Evolutionary conservation across 2,113 vertebrate genomes (phyloP).

Genomic region (Siniperca chuatsi): DNA sequence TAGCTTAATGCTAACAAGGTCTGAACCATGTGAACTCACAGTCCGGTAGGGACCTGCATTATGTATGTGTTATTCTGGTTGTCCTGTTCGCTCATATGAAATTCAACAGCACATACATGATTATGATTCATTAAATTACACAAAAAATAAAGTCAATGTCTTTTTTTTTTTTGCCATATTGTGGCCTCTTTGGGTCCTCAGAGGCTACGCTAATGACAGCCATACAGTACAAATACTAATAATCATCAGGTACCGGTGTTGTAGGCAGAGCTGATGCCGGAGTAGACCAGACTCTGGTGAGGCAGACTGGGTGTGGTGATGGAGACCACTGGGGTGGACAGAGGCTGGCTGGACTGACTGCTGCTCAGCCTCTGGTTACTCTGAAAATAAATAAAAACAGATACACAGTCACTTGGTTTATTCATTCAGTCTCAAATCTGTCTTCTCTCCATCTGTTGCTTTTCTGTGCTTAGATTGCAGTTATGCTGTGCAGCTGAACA

Average conservation of each 20-base stretch:
- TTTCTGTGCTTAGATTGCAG: background rate
- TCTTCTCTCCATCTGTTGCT: background rate
- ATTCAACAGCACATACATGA: background rate
- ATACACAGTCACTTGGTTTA: background rate
- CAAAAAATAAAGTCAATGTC: background rate
- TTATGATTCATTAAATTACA: background rate
- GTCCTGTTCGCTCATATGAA: background rate
- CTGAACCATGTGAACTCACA: background rate
- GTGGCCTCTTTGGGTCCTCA: too few relatives aligned
- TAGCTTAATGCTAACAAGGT: background rate
- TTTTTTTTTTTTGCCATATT: background rate
- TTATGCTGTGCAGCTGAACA: fast-evolving
- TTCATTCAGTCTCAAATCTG: background rate
- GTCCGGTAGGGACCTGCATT: background rate
- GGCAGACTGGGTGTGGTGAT: conserved; percentile 93
- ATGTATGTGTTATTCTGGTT: background rate
- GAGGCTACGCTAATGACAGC: background rate
- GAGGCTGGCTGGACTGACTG: conserved; percentile 89
- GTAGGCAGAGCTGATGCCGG: conserved; percentile 91
- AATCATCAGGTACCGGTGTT: conserved; percentile 85
- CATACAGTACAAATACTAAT: background rate
- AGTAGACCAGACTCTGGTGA: conserved; percentile 91
- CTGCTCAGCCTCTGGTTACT: conserved; percentile 90
- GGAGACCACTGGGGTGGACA: conserved; percentile 94
- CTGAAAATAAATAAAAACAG: conserved; percentile 63